A percentile compares a stretch with the other conserved stretches of the same genome.
Conservation (phyloP, 2,888 invertebrate genomes). For the Hirtodrosophila histrioides region DNA sequence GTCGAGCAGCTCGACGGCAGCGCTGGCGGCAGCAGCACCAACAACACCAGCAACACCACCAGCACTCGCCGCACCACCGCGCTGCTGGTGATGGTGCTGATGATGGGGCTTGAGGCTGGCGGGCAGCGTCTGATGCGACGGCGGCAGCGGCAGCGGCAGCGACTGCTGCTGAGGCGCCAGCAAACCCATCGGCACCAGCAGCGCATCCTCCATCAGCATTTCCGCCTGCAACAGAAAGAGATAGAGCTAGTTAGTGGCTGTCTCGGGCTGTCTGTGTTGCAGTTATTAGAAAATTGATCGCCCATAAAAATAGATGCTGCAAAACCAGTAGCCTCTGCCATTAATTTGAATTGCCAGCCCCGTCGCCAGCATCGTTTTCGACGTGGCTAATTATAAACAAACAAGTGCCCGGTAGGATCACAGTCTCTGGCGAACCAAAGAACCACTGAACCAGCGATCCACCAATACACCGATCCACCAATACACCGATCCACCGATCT, state of each 20-base stretch:
- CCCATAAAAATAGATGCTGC: constrained; percentile 68
- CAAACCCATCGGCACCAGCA: constrained; percentile 61
- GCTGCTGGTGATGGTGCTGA: constrained; percentile 20
- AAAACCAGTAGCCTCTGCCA: constrained; percentile 68
- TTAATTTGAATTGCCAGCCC: constrained; percentile 69
- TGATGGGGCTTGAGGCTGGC: constrained; percentile 84
- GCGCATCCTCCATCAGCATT: constrained; percentile 76
- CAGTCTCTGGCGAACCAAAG: background rate
- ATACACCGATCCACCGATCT: constrained; percentile 13
- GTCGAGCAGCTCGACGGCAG: constrained; percentile 85
- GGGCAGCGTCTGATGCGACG: constrained; percentile 55
- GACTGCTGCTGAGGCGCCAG: constrained; percentile 51
- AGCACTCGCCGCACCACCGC: background rate
- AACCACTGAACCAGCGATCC: background rate
- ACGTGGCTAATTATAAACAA: constrained; percentile 75
- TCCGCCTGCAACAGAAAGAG: constrained; percentile 73
- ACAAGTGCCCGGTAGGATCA: constrained; percentile 62
- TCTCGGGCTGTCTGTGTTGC: constrained; percentile 12
- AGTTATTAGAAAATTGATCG: constrained; percentile 70
- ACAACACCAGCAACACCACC: too few relatives aligned
- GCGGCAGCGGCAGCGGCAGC: constrained; percentile 21
- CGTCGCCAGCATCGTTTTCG: constrained; percentile 45
- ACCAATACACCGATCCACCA: constrained; percentile 2
- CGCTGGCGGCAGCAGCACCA: constrained; percentile 2
- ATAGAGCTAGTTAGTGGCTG: constrained; percentile 35